Base-by-base conservation (phyloP, 2,797 vertebrate genomes). In the Mormyrus proboscirostris region DNA sequence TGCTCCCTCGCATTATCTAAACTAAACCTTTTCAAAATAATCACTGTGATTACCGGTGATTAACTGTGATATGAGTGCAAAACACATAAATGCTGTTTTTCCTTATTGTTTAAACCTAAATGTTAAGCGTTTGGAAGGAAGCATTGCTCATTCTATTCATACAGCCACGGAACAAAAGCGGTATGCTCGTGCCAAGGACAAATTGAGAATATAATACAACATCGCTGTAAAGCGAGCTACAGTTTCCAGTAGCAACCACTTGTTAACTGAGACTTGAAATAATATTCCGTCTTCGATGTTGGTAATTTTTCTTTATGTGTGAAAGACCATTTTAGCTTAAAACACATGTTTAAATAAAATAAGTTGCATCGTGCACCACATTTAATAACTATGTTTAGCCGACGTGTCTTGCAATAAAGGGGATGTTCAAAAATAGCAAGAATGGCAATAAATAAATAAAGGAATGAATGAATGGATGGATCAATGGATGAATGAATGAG, bases 191-290 rank as follows among this genome's bases (percentile, higher is more conserved):
- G 0, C 88, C 16, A 38, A 44, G 29, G 88, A 89, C 62, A 86
- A 53, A 49, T 85, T 86, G 38, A 73, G 83, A 57, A 49, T 50
- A 73, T 62, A 49, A 86, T 29, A 86, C 14, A 53, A 62, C 82
- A 47, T 33, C 47, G 83, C 83, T 50, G 44, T 69, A 85, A 62
- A 38, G 2, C 57, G 22, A 86, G 25, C 51, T 41, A 86, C 82
- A 41, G 83, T 89, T 86, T 89, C 88, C 88, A 86, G 10, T 73
- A 86, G 88, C 88, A 89, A 89, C 83, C 83, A 53, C n/a, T 89
- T 86, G 82, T 86, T 89, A 65, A 65, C 53, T 76, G 44, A 79
- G 53, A 87, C 33, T 41, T 59, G 44, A 73, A 69, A 76, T 86
- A 47, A 53, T 49, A 44, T 62, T n/a, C n/a, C 5, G 25, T 86